Conservation (phyloP, 2,797 vertebrate genomes). For the Coreius guichenoti region DNA sequence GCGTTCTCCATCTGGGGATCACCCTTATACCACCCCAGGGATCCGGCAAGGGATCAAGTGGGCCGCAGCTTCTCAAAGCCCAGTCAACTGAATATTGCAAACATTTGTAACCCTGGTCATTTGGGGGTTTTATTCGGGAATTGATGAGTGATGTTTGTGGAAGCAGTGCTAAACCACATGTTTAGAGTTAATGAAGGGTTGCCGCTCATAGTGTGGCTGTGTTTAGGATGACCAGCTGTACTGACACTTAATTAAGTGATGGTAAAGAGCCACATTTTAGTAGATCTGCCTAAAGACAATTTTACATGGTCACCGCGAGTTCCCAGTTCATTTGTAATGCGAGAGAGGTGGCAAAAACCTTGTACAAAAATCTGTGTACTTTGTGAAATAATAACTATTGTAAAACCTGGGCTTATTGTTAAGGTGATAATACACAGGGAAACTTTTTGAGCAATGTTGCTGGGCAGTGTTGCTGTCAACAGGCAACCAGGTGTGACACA, state of each 20-base stretch:
- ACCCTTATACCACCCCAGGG: neutral
- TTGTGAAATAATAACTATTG: neutral
- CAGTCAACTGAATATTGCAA: constrained; percentile 64
- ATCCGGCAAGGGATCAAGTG: neutral
- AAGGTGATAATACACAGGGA: too few relatives aligned
- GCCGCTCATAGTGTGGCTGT: constrained; percentile 4
- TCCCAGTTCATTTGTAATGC: neutral
- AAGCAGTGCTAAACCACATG: constrained; percentile 1
- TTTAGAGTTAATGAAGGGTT: constrained; percentile 58
- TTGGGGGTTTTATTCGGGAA: neutral
- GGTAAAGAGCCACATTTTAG: neutral
- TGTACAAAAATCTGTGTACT: neutral
- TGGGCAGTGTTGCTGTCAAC: too few relatives aligned
- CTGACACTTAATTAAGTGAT: neutral
- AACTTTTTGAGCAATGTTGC: too few relatives aligned
- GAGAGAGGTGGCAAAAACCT: neutral
- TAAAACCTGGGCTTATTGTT: neutral
- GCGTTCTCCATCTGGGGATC: constrained; percentile 54
- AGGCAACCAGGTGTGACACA: too few relatives aligned
- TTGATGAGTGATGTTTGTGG: constrained; percentile 30
- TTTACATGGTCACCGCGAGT: neutral
- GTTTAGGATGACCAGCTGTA: constrained; percentile 10
- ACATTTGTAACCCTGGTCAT: constrained; percentile 44
- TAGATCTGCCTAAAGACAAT: neutral
- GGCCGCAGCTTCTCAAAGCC: neutral